Conservation (phyloP, 2,113 vertebrate genomes). For the Lutjanus erythropterus region DNA sequence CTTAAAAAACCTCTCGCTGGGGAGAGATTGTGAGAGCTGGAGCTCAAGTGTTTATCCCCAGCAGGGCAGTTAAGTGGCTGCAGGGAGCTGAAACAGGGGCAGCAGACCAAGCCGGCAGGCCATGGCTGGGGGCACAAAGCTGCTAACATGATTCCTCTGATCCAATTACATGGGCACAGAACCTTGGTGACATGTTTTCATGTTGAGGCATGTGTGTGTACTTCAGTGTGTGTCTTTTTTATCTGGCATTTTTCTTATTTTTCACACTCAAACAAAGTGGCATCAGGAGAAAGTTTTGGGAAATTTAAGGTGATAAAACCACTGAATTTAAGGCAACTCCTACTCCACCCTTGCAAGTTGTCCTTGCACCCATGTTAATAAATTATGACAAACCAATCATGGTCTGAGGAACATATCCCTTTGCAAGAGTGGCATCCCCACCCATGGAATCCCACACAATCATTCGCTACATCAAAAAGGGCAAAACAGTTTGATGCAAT, state of each 20-base stretch:
- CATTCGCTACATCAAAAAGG: not conserved
- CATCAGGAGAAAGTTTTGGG: not conserved
- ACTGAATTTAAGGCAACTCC: not conserved
- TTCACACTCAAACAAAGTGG: too few relatives aligned
- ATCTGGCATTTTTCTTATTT: too few relatives aligned
- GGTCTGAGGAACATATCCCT: not conserved
- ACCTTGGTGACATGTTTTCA: constrained; percentile 36
- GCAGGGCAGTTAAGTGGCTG: constrained; percentile 29
- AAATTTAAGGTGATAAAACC: not conserved
- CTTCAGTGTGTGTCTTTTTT: not conserved
- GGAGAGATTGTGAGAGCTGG: constrained; percentile 15
- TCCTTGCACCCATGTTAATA: not conserved
- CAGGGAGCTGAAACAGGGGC: constrained; percentile 35
- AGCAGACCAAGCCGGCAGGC: constrained; percentile 45
- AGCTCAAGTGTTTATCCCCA: constrained; percentile 39
- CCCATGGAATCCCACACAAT: not conserved
- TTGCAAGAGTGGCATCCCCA: not conserved
- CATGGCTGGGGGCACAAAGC: constrained; percentile 58
- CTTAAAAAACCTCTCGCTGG: constrained; percentile 7
- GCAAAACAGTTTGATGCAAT: not conserved
- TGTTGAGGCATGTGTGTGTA: not conserved
- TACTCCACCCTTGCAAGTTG: not conserved
- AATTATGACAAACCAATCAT: not conserved
- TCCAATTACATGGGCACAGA: constrained; percentile 68
- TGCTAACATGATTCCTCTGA: constrained; percentile 66